These are phyloP conservation scores for Harmothoe impar DNA, from an alignment of 2,888 invertebrate species.

Conservation along the genomic window DNA sequence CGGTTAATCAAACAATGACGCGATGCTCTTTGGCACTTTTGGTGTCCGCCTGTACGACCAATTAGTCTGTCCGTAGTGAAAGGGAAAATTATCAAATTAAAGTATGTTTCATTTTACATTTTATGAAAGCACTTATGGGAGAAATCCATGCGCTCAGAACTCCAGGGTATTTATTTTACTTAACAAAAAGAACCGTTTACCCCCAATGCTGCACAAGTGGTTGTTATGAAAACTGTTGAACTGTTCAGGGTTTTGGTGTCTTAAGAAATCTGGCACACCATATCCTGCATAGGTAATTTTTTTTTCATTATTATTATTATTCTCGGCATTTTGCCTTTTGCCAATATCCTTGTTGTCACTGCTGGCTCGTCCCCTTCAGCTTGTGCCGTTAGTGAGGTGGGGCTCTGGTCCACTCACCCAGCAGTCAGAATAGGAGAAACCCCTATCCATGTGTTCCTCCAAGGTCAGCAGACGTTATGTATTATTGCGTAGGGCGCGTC, in stretches of 20 bases:
- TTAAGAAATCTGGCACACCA: not conserved
- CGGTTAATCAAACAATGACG: slow-evolving; percentile 33
- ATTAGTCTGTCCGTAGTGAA: not conserved
- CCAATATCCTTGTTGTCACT: slow-evolving; percentile 56
- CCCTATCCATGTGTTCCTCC: slow-evolving; percentile 22
- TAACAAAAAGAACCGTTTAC: not conserved
- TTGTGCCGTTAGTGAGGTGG: slow-evolving; percentile 22
- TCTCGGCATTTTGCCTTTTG: slow-evolving; percentile 56
- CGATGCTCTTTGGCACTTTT: too few species aligned
- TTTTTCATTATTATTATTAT: slow-evolving; percentile 26
- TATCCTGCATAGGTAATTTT: slow-evolving; percentile 46
- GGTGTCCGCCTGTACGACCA: slow-evolving; percentile 1
- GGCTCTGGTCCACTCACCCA: not conserved
- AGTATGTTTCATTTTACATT: not conserved
- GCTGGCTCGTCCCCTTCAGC: slow-evolving; percentile 33
- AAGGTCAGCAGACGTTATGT: slow-evolving; percentile 43
- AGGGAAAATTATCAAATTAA: not conserved
- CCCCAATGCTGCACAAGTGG: slow-evolving; percentile 44
- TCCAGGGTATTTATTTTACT: slow-evolving; percentile 47
- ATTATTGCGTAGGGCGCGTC: not conserved
- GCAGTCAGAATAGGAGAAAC: not conserved
- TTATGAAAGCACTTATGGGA: not conserved
- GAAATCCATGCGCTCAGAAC: slow-evolving; percentile 6
- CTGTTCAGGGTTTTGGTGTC: slow-evolving; percentile 41
- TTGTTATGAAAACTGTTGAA: slow-evolving; percentile 50